These are phyloP conservation scores for Muraenolepis orangiensis DNA, from an alignment of 2,797 vertebrate genomes.

Conservation along the genomic window DNA sequence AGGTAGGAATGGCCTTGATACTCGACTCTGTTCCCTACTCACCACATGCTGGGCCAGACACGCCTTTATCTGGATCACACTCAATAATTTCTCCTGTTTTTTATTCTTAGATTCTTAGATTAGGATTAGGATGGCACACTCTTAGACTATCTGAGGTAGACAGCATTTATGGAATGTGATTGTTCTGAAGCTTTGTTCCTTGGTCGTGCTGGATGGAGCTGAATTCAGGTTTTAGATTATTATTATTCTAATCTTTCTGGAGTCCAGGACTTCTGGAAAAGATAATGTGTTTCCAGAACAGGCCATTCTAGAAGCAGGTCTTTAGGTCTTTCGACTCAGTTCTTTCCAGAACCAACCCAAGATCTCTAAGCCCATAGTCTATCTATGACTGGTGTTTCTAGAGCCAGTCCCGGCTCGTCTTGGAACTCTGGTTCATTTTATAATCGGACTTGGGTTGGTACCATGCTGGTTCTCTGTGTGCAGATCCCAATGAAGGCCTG, in stretches of 20 bases:
- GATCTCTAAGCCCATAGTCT: background rate
- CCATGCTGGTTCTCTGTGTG: conserved; percentile 13
- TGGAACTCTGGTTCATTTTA: too few relatives aligned
- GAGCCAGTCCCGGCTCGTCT: background rate
- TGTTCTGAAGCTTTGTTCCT: background rate
- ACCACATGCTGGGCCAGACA: background rate
- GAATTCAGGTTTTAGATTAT: background rate
- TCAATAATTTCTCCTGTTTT: background rate
- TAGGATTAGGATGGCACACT: background rate
- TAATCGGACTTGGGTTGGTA: background rate
- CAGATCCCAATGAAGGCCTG: conserved; percentile 83
- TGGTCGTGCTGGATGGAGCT: background rate
- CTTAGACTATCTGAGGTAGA: background rate
- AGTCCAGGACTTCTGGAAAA: background rate
- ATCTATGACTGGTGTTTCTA: background rate
- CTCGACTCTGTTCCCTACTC: background rate
- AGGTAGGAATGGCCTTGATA: conserved; percentile 65
- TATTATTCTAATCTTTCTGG: background rate
- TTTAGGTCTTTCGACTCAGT: background rate
- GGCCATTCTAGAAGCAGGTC: too few relatives aligned
- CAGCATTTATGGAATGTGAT: background rate
- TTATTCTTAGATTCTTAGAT: too few relatives aligned
- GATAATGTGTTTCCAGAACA: too few relatives aligned
- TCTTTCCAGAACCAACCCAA: background rate
- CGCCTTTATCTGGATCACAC: background rate